Percentiles rank a stretch among this genome's conserved stretches.
phyloP scores from a whole-genome alignment of 1,140 invertebrate genomes.

The Pygmarrhopalites habei region DNA sequence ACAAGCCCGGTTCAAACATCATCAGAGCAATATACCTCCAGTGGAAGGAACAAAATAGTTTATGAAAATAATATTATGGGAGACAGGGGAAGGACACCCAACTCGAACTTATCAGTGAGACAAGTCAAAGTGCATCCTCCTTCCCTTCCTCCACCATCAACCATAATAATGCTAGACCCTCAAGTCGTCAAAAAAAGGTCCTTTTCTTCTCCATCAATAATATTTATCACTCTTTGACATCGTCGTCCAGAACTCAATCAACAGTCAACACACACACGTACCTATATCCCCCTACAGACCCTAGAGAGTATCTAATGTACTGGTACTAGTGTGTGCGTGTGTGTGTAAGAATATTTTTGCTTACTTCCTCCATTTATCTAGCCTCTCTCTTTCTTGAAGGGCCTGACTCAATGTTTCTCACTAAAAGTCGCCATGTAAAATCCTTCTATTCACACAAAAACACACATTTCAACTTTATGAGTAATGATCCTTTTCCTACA shows the following conservation, averaged over 20 bases:
- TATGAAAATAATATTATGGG: not conserved
- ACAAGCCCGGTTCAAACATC: not conserved
- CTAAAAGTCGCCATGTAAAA: too few relatives aligned
- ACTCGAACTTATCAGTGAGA: slow-evolving; percentile 4
- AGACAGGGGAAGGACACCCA: slow-evolving; percentile 6
- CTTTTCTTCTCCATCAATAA: slow-evolving; percentile 11
- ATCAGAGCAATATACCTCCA: not conserved
- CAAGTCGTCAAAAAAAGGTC: slow-evolving; percentile 4
- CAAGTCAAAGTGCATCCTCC: not conserved
- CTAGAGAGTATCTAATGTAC: too few relatives aligned
- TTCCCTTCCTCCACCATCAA: too few relatives aligned
- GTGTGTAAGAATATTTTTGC: too few relatives aligned
- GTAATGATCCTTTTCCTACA: too few relatives aligned
- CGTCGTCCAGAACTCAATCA: slow-evolving; percentile 13
- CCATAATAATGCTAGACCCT: not conserved
- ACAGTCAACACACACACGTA: not conserved
- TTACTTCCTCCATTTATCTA: too few relatives aligned
- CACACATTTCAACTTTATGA: too few relatives aligned
- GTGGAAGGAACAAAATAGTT: not conserved
- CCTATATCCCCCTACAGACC: too few relatives aligned
- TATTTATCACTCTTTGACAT: slow-evolving; percentile 18
- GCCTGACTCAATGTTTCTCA: too few relatives aligned
- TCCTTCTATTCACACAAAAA: too few relatives aligned
- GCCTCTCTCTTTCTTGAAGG: too few relatives aligned
- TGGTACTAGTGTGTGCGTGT: too few relatives aligned